These are phyloP conservation scores for Pseudococcus jackbeardsleyi DNA, from an alignment of 2,888 invertebrate genomes.

Conservation along the genomic window DNA sequence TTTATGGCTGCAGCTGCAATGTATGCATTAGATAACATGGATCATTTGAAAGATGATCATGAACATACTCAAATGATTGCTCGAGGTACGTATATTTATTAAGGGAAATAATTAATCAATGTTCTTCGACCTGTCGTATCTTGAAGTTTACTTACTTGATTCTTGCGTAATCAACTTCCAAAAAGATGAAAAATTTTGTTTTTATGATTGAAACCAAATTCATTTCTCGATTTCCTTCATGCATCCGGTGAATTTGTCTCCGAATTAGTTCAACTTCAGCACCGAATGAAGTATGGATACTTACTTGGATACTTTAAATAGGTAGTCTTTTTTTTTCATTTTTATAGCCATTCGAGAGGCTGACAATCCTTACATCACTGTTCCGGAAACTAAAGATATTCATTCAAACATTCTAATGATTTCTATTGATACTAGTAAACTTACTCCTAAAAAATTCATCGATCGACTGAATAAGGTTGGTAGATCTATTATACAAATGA, in stretches of 20 bases:
- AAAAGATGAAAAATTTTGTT: too few species aligned
- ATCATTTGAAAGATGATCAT: constrained; percentile 83
- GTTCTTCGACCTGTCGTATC: too few species aligned
- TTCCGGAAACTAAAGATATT: constrained; percentile 76
- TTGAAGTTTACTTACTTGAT: too few species aligned
- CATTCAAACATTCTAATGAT: constrained; percentile 85
- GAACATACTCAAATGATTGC: constrained; percentile 78
- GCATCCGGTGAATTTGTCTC: too few species aligned
- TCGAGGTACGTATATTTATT: constrained; percentile 72
- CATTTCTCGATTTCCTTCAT: too few species aligned
- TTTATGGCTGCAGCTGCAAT: constrained; percentile 91
- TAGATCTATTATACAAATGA: neutral
- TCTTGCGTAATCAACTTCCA: too few species aligned
- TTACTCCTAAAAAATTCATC: constrained; percentile 74
- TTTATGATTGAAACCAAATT: too few species aligned
- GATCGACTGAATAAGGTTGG: constrained; percentile 70
- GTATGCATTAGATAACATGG: constrained; percentile 83
- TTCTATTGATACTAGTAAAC: constrained; percentile 72
- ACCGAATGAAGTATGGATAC: too few species aligned
- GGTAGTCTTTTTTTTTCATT: neutral
- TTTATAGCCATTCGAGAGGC: constrained; percentile 73
- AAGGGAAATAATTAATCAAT: constrained; percentile 53
- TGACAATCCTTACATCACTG: constrained; percentile 61
- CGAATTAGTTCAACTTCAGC: too few species aligned
- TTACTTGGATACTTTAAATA: too few species aligned